Evolutionary conservation across 2,888 invertebrate genomes (phyloP), one percentile per base, ranked within the genome.

Genomic region (Podotricha telesiphe): DNA sequence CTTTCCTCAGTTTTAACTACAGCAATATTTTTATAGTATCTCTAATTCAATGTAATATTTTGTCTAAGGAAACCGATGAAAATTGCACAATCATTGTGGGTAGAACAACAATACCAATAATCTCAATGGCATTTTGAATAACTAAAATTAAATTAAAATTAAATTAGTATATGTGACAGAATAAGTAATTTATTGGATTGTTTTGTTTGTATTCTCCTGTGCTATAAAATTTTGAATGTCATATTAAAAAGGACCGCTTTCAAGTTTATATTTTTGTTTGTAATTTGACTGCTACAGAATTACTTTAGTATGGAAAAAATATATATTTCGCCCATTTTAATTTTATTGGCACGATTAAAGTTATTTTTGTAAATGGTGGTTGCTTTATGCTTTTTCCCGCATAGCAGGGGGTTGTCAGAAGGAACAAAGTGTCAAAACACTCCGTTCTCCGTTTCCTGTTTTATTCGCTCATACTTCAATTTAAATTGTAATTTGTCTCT

Each of bases 211-310:
- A 45, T 59, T 59, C 4, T 50, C 8, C 48, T n/a, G 22, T 7
- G 45, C n/a, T 17, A n/a, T 58, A 28, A n/a, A 17, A 11, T 20
- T 28, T 45, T 59, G 45, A 59, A 59, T 59, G 59, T 59, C 45
- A 59, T 59, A 22, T 45, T 59, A 45, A 59, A 59, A 59, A 59
- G 59, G 17, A 59, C 22, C 45, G 11, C 45, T 59, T 42, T 45
- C 5, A 59, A 11, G 22, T 59, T 59, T 28, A 17, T 59, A 20
- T 45, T 42, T 59, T 45, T 45, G 7, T 59, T 45, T 45, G 34
- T 55, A 34, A 55, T 53, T n/a, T 4, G n/a, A 28, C 28, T 28
- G 15, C 1, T n/a, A n/a, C 11, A 34, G 7, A n/a, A 4, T 15
- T 28, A n/a, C 0, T 28, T 28, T 15, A 28, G 28, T 34, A 17